Conservation (phyloP, 2,113 vertebrate species). For the Nothocercus nigrocapillus region DNA sequence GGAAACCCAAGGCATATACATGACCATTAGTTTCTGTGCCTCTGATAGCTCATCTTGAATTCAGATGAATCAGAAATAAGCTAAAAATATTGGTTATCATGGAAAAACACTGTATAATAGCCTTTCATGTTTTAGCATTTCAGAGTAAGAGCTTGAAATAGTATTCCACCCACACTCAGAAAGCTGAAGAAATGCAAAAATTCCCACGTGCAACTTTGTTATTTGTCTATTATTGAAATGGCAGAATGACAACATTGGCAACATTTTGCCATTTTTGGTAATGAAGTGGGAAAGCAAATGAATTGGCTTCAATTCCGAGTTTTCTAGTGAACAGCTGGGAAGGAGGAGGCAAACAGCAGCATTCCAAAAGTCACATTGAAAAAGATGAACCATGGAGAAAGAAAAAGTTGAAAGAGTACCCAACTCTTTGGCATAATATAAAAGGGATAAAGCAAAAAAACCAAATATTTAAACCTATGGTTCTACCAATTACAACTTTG, state of each 20-base stretch:
- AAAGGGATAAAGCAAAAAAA: not conserved
- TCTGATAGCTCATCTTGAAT: not conserved
- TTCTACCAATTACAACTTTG: not conserved
- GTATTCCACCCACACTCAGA: conserved; percentile 56
- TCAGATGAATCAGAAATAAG: conserved; percentile 57
- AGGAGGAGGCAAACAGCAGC: conserved; percentile 61
- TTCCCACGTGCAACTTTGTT: conserved; percentile 65
- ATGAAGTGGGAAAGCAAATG: conserved; percentile 60
- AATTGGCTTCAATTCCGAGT: conserved; percentile 33
- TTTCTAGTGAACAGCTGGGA: conserved; percentile 57
- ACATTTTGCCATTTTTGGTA: conserved; percentile 70
- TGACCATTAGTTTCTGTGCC: not conserved
- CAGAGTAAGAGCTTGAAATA: conserved; percentile 64
- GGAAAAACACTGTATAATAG: not conserved
- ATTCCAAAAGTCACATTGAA: conserved; percentile 19
- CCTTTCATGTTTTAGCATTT: conserved; percentile 60
- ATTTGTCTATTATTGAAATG: conserved; percentile 64
- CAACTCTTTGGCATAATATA: not conserved
- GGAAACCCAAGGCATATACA: not conserved
- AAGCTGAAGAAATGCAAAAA: conserved; percentile 60
- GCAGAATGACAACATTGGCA: conserved; percentile 65
- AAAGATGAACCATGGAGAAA: not conserved
- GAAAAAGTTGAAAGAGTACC: not conserved
- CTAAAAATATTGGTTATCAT: conserved; percentile 60
- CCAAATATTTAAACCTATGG: not conserved